Evolutionary conservation across 2,797 vertebrate genomes (phyloP).

Genomic region (Scolopax bukidnonensis): DNA sequence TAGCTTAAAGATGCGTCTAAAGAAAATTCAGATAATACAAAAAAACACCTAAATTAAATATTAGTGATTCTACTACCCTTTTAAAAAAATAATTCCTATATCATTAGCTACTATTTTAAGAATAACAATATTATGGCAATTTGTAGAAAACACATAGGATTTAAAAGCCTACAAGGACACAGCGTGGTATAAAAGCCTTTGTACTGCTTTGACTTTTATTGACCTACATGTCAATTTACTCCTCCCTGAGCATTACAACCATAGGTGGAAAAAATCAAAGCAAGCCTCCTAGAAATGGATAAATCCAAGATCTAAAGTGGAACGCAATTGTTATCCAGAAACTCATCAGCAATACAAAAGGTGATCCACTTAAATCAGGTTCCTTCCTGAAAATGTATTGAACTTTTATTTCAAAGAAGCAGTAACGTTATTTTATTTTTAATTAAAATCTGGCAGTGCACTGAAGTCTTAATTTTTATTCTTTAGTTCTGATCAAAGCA

Average conservation of each 20-base stretch:
- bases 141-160: neutral
- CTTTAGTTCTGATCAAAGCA: neutral
- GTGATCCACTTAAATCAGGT: neutral
- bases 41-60: neutral
- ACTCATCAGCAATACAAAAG: neutral
- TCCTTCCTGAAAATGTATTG: neutral
- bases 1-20: neutral
- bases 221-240: constrained; percentile 54
- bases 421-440: neutral
- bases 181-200: constrained; percentile 46
- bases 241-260: constrained; percentile 47
- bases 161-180: constrained; percentile 38
- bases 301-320: neutral
- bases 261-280: constrained; percentile 22
- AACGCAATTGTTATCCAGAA: neutral
- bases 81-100: neutral
- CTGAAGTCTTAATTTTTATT: neutral
- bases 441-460: neutral
- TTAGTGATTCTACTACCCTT: neutral
- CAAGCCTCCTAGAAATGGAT: constrained; percentile 28
- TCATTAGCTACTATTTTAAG: neutral
- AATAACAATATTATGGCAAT: neutral
- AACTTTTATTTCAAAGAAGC: neutral
- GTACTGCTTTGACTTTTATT: constrained; percentile 44
- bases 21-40: neutral